phyloP scores from a whole-genome alignment of 2,797 vertebrate genomes.

The Champsocephalus esox region DNA sequence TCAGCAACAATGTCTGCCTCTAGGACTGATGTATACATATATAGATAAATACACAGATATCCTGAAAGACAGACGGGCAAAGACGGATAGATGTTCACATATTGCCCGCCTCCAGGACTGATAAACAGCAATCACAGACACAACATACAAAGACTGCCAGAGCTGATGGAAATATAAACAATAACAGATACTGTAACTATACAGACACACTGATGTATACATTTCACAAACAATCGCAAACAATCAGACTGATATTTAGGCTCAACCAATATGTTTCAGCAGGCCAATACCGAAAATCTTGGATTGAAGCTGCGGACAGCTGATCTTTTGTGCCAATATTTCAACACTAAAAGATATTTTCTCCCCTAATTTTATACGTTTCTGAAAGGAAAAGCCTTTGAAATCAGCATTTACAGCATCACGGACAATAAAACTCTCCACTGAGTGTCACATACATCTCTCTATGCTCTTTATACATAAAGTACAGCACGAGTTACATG shows the following conservation, averaged over 20 bases:
- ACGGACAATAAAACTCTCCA: conserved; percentile 11
- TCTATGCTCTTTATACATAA: conserved; percentile 30
- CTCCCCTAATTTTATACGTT: conserved; percentile 52
- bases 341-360: conserved; percentile 47
- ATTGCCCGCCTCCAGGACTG: conserved; percentile 52
- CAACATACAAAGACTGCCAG: conserved; percentile 49
- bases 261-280: conserved; percentile 48
- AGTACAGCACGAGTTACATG: not conserved
- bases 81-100: conserved; percentile 41
- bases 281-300: conserved; percentile 21
- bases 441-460: conserved; percentile 9
- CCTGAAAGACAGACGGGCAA: conserved; percentile 18
- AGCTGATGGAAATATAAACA: conserved; percentile 42
- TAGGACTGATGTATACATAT: conserved; percentile 71
- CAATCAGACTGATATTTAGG: conserved; percentile 38
- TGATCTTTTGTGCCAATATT: conserved; percentile 57
- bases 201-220: conserved; percentile 39
- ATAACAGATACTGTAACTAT: conserved; percentile 39
- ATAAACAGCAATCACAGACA: conserved; percentile 33
- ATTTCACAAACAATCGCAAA: conserved; percentile 29
- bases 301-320: conserved; percentile 42
- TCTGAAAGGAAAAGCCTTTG: conserved; percentile 39
- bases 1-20: conserved; percentile 96
- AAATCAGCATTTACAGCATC: conserved; percentile 34
- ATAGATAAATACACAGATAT: conserved; percentile 27